phyloP scores from a whole-genome alignment of 2,113 vertebrate genomes.

The Poeciliopsis occidentalis region DNA sequence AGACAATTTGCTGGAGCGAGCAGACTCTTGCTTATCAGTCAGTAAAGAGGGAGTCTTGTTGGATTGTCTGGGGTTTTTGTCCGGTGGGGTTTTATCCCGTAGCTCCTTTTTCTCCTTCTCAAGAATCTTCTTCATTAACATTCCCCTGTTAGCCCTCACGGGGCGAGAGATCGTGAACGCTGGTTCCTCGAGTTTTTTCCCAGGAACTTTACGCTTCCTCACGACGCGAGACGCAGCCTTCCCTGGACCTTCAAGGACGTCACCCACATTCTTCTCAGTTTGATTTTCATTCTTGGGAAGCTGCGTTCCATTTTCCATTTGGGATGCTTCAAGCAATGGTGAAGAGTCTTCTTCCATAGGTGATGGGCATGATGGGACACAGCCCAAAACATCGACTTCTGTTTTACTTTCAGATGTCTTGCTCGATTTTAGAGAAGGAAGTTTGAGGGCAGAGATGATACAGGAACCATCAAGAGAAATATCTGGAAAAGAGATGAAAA shows the following conservation, averaged over 20 bases:
- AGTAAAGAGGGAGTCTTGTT: not conserved
- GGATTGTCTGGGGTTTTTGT: not conserved
- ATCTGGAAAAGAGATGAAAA: conserved; percentile 38
- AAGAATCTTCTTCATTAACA: conserved; percentile 51
- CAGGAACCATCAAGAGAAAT: conserved; percentile 25
- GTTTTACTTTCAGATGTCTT: not conserved
- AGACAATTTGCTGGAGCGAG: not conserved
- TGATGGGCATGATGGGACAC: not conserved
- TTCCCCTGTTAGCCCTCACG: conserved; percentile 52
- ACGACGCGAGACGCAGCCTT: accelerated
- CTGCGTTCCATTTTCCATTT: not conserved
- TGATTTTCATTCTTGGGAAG: not conserved
- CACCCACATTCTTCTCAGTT: not conserved
- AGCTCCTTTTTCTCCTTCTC: conserved; percentile 33
- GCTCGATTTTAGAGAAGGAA: conserved; percentile 3
- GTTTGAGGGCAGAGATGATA: conserved; percentile 55
- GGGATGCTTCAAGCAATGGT: not conserved
- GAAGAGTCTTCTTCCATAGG: conserved; percentile 10
- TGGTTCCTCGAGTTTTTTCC: conserved; percentile 11
- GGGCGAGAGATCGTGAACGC: not conserved
- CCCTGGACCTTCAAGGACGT: not conserved
- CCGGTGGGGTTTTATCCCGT: not conserved
- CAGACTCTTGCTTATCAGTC: not conserved
- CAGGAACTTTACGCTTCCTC: conserved; percentile 28
- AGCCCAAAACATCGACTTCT: not conserved